Conservation (phyloP, 2,797 vertebrate genomes). For the Sternotherus odoratus region DNA sequence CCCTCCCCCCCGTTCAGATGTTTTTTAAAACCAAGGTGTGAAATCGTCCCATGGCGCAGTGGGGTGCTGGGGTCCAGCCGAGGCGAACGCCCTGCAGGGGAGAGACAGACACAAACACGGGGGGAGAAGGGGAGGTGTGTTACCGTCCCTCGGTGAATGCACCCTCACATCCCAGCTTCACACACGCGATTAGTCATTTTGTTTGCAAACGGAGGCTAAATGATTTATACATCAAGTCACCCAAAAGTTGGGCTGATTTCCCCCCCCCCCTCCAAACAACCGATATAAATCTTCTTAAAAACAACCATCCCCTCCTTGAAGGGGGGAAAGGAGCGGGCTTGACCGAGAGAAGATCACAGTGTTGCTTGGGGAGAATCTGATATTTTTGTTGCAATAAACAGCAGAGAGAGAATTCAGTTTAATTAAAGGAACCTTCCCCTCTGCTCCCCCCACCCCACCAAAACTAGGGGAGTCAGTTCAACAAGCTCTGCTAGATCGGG, state of each 20-base stretch:
- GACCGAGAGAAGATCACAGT: no score
- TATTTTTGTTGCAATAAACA: background rate
- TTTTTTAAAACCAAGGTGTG: constrained; percentile 70
- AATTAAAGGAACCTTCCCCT: background rate
- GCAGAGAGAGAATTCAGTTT: background rate
- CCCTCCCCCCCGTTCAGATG: constrained; percentile 53
- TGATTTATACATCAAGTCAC: background rate
- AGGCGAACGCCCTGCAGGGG: constrained; percentile 58
- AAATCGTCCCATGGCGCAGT: constrained; percentile 74
- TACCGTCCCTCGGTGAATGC: background rate
- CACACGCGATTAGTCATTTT: no score
- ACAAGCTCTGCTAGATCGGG: no score
- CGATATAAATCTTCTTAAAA: no score
- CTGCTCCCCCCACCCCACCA: background rate
- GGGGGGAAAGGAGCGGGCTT: background rate
- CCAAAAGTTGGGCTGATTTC: no score
- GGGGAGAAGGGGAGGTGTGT: no score
- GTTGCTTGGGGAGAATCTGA: background rate
- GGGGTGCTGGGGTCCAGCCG: constrained; percentile 73
- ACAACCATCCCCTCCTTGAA: background rate
- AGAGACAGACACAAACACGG: background rate
- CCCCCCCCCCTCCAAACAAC: no score
- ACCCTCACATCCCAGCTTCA: background rate
- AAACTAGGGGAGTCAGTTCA: background rate
- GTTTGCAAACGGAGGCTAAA: background rate